Conservation (phyloP, 2,797 vertebrate species). For the Schizothorax lantsangensis region DNA sequence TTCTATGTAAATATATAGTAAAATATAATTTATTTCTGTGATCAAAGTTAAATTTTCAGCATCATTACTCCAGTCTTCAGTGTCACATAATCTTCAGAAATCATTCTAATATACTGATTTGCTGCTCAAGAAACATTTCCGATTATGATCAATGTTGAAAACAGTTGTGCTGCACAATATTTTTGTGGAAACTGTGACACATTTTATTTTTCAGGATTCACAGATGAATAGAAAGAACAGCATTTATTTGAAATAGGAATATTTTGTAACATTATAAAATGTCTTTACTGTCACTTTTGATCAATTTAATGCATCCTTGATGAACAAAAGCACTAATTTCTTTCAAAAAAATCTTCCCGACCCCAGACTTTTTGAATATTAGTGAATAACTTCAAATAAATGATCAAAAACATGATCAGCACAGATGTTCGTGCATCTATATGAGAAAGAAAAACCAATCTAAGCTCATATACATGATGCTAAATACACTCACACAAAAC, state of each 20-base stretch:
- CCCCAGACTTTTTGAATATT: background rate
- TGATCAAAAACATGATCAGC: background rate
- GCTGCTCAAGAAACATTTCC: no score
- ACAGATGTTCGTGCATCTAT: conserved; percentile 66
- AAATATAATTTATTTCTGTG: background rate
- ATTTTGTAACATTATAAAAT: background rate
- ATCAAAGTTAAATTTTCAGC: background rate
- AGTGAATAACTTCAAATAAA: background rate
- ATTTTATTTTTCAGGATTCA: background rate
- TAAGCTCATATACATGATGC: conserved; percentile 63
- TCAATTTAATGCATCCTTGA: background rate
- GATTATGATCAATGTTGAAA: no score
- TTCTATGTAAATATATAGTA: background rate
- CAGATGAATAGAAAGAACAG: background rate
- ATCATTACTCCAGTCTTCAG: background rate
- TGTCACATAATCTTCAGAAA: no score
- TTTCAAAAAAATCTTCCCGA: background rate
- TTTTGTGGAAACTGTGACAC: no score
- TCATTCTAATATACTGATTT: no score
- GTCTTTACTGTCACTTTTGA: background rate
- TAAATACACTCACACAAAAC: conserved; percentile 46
- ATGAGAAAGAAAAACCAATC: conserved; percentile 60
- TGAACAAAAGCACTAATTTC: background rate
- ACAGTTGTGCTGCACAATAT: no score
- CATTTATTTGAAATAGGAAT: background rate